A percentile compares a stretch with the other conserved stretches of the same genome.
These are phyloP conservation scores for Lasiommata megera DNA, from an alignment of 2,888 invertebrate genomes.

Conservation along the genomic window DNA sequence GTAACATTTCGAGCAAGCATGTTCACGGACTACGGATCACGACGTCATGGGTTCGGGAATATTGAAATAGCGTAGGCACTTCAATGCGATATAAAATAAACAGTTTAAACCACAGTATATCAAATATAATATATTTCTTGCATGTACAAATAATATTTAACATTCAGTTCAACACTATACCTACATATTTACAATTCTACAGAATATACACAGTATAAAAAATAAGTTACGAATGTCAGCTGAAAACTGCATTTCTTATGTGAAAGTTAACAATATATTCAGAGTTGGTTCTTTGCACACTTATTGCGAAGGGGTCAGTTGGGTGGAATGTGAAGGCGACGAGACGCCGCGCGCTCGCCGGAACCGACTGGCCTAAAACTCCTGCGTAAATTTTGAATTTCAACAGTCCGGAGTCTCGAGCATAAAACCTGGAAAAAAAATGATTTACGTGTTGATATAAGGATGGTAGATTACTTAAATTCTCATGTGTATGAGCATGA, in stretches of 20 bases:
- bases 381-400: conserved; percentile 95
- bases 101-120: background rate
- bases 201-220: conserved; percentile 5
- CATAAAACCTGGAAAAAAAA: conserved; percentile 84
- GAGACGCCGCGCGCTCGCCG: conserved; percentile 87
- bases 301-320: conserved; percentile 96
- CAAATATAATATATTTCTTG: background rate
- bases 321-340: conserved; percentile 98
- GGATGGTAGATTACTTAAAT: no score
- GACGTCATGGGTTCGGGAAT: no score
- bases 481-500: no score
- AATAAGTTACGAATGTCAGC: conserved; percentile 43
- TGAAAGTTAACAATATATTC: conserved; percentile 98
- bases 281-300: conserved; percentile 94
- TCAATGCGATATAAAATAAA: no score
- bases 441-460: no score
- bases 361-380: conserved; percentile 86
- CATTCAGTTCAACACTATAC: background rate
- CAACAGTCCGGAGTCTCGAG: conserved; percentile 89
- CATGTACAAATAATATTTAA: background rate
- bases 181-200: background rate
- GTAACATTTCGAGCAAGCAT: no score
- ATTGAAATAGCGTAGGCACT: no score
- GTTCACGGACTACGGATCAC: no score
- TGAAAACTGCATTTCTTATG: conserved; percentile 84